Base-by-base conservation (phyloP, 1,140 invertebrate genomes). In the Zeugodacus cucurbitae region DNA sequence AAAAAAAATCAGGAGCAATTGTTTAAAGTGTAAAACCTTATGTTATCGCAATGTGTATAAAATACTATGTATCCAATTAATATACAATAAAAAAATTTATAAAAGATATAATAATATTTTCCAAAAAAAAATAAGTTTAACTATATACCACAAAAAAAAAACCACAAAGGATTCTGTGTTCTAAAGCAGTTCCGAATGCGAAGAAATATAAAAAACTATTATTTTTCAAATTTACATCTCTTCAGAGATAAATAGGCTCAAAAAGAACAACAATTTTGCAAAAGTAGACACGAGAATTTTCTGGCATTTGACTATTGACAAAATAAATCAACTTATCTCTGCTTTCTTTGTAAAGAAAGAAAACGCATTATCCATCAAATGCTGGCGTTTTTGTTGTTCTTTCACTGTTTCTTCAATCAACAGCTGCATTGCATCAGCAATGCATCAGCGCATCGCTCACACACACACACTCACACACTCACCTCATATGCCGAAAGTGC, bases 381-480 rank as follows among this genome's bases (percentile, higher is more conserved):
- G 64, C 14, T 34, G 11, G n/a, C 64, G 14, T 67, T 32, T 67
- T 29, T 67, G 26, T 32, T 17, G 29, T 32, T 32, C 17, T 34
- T 67, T 3, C 64, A 5, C 26, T 62, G 58, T 74, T 74, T 74
- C 67, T 67, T 67, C 67, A 74, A 74, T 74, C 67, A 74, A 41
- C 67, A 74, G 67, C 67, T 74, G 67, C 34, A 74, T 74, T 74
- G 67, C 67, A 74, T 74, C 67, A 74, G 67, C 67, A 74, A 74
- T 37, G 67, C 67, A 74, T 74, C 32, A 32, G 62, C 14, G 29
- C 62, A 32, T 32, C 29, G 26, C 26, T 17, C 62, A 10, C 11
- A 5, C 62, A 34, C 62, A 34, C 62, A 10, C 29, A 8, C n/a
- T 14, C 29, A 2, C 14, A 0, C 11, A 67, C 5, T 32, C 29